Evolutionary conservation across 2,113 vertebrate species (phyloP).

Genomic region (Pteropus alecto): DNA sequence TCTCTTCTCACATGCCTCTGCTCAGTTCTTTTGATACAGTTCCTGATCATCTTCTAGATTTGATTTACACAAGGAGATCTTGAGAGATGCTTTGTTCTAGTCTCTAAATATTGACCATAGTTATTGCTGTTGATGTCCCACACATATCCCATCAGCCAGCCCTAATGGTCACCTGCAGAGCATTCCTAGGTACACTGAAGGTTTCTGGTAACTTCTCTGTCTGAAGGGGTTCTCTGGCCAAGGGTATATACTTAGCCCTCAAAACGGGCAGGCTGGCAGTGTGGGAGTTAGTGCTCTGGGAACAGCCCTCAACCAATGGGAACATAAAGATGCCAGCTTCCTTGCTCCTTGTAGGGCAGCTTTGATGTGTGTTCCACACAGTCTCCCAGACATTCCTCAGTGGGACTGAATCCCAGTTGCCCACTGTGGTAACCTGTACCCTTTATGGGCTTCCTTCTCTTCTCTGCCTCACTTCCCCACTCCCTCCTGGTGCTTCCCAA

Average conservation of each 20-base stretch:
- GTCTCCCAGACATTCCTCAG: neutral
- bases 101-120: neutral
- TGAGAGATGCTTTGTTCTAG: neutral
- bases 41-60: neutral
- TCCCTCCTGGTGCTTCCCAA: neutral
- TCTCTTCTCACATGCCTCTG: neutral
- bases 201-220: neutral
- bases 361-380: neutral
- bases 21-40: neutral
- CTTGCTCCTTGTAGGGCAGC: neutral
- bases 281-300: neutral
- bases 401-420: neutral
- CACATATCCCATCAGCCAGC: neutral
- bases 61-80: neutral
- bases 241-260: neutral
- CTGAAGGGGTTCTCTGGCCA: neutral
- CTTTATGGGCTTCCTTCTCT: neutral
- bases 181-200: neutral
- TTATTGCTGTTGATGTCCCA: accelerated
- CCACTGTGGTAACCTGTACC: neutral
- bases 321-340: neutral
- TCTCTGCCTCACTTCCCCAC: neutral
- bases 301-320: neutral
- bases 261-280: neutral
- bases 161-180: neutral